Evolutionary conservation across 2,113 vertebrate genomes (phyloP).

Genomic region (Condylura cristata): DNA sequence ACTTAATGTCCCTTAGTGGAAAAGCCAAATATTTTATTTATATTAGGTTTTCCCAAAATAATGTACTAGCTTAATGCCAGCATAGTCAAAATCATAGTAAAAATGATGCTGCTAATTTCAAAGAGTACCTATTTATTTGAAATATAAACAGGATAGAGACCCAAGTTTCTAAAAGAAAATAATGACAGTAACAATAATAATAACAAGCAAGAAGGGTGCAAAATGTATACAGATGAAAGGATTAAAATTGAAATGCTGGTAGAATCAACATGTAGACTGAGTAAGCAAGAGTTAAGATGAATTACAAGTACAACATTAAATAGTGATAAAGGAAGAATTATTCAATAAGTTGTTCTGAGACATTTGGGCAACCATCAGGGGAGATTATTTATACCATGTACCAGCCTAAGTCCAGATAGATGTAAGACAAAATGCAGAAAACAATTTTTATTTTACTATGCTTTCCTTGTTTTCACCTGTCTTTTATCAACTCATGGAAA

Average conservation of each 20-base stretch:
- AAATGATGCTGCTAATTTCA: conserved; percentile 44
- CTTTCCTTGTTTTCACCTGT: conserved; percentile 29
- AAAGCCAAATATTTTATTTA: conserved; percentile 10
- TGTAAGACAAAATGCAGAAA: conserved; percentile 33
- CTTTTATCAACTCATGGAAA: background rate
- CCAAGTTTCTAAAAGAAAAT: conserved; percentile 37
- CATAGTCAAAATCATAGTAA: background rate
- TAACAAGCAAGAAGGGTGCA: no score
- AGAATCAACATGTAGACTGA: background rate
- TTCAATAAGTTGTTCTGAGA: conserved; percentile 2
- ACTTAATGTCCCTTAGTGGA: background rate
- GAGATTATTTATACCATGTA: background rate
- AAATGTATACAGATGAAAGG: background rate
- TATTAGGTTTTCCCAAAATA: background rate
- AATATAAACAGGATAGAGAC: background rate
- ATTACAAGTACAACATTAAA: background rate
- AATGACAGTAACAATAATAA: background rate
- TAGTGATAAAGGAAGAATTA: background rate
- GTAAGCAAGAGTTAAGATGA: background rate
- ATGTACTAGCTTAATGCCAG: background rate
- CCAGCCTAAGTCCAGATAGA: conserved; percentile 17
- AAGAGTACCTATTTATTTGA: conserved; percentile 33
- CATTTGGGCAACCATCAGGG: background rate
- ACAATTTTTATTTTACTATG: background rate
- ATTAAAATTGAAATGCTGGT: background rate